Evolutionary conservation across 2,113 vertebrate species (phyloP).

Genomic region (Patagioenas fasciata): DNA sequence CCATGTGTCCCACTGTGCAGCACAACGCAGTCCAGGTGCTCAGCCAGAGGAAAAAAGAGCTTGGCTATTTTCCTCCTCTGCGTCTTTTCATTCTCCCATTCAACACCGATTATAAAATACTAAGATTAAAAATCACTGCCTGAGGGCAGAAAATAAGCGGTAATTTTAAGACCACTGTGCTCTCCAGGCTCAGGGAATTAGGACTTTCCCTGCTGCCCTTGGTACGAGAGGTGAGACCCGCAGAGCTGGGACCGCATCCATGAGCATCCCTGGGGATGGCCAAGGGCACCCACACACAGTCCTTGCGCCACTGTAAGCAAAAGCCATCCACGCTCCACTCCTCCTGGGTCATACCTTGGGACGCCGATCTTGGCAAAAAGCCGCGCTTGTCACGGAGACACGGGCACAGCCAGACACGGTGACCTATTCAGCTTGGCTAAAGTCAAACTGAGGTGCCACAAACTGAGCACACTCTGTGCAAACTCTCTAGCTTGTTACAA

Average conservation of each 20-base stretch:
- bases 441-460: background rate
- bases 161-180: background rate
- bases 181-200: background rate
- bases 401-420: rapidly evolving
- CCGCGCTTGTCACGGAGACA: rapidly evolving
- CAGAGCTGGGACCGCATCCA: background rate
- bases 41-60: background rate
- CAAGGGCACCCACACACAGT: background rate
- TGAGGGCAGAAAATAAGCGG: background rate
- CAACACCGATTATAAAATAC: background rate
- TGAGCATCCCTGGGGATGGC: background rate
- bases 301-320: background rate
- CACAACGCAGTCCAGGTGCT: background rate
- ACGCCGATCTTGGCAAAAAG: background rate
- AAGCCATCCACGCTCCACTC: background rate
- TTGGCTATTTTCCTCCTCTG: background rate
- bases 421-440: background rate
- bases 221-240: rapidly evolving
- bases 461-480: background rate
- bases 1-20: rapidly evolving
- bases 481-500: background rate
- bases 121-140: background rate
- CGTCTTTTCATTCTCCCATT: background rate
- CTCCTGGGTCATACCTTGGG: background rate
- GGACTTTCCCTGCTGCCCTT: background rate